Evolutionary conservation across 2,797 vertebrate species (phyloP), one percentile per base, ranked within the genome.

Genomic region (Malacoctenus gilli): DNA sequence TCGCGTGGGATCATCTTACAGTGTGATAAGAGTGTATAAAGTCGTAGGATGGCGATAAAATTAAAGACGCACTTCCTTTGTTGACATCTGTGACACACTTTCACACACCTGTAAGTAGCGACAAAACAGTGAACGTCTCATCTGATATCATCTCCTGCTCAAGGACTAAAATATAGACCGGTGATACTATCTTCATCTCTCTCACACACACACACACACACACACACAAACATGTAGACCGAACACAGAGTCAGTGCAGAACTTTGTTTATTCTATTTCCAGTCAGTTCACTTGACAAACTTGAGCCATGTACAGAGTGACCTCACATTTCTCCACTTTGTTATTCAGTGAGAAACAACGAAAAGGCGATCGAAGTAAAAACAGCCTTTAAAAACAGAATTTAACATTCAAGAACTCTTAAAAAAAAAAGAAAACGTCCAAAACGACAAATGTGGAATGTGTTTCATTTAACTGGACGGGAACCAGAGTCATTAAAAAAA

Each of bases 1-100:
- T 28, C 9, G 6, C 9, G 25, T 28, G 25, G 25, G 25, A 28
- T 28, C 25, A 2, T 28, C 4, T 28, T 9, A 5, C 6, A 28
- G 25, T 28, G 25, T 28, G 5, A n/a, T 5, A 35, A n/a, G 34
- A 13, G 14, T 35, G n/a, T 35, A 13, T 35, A 5, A 13, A n/a
- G 2, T 2, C 1, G 32, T 12, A 35, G 12, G 6, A 35, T 21
- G 13, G 4, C 34, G 51, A 81, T 65, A 39, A 80, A 79, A 75
- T 73, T 46, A 48, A 28, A 68, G 44, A 57, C 15, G 14, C 2
- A 41, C 75, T 81, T 82, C 84, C 75, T 75, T 50, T 22, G 23
- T 8, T 3, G 53, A 79, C 80, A 81, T 78, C 73, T 86, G 80
- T 80, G 82, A 85, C 83, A 88, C 77, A 85, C 64, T 81, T 84